Base-by-base conservation (phyloP, 30 jellyfish, hydroid and myxozoan genomes). In the Phacellophora camtschatica region DNA sequence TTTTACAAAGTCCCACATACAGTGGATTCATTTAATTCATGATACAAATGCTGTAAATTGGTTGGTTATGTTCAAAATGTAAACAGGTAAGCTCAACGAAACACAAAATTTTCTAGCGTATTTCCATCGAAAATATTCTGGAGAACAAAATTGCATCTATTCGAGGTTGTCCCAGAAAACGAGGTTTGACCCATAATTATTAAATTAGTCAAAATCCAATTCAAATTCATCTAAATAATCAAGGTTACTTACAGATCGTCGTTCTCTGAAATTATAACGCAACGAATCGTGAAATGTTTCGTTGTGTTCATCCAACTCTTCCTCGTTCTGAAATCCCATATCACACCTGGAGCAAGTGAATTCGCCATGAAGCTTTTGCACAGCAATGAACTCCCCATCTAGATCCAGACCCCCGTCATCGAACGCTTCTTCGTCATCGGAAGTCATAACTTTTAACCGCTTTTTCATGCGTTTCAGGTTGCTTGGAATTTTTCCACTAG, bases 341-440 rank as follows among this genome's bases (percentile, higher is more conserved):
- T 80, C 91, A 64, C 91, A 80, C 20, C 91, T 64, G 27, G 91
- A 80, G 25, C 91, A 80, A 29, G 91, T 80, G 54, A 45, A 80
- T 48, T 80, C 91, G 13, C 91, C 91, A 36, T 80, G 72, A 4
- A 80, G 68, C 42, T 80, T 80, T 18, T 84, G 84, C 32, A 70
- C 81, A 16, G 91, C 61, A 4, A 80, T 51, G 37, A 80, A 80
- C 42, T 80, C 91, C 50, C 91, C 91, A 53, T 80, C 91, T 15
- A 80, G 61, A 55, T 80, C 91, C 2, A 80, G 58, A 3, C 83
- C 83, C 0, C 51, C 81, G 37, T 66, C 91, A n/a, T 65, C 84
- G 22, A 53, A 24, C 12, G 76, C 77, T 31, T 80, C 91, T 37
- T 80, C 91, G 49, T 80, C 91, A 27, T 64, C 83, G 0, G 91